Percentiles rank a stretch among this genome's conserved stretches.
Conservation (phyloP, 1,140 invertebrate species). For the Ganaspis sp. region DNA sequence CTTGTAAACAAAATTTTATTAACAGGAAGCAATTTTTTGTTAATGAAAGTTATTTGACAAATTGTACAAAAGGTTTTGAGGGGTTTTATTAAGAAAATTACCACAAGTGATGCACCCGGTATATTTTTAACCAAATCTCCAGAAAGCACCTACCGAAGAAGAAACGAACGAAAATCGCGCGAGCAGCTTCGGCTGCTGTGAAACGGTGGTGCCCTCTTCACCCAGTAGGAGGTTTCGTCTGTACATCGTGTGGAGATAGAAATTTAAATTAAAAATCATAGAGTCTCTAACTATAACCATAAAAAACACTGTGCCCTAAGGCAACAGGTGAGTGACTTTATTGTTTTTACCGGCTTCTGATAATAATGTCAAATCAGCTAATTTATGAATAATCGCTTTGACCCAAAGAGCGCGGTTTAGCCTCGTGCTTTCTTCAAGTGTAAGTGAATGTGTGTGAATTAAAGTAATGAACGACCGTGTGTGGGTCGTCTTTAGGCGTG, state of each 20-base stretch:
- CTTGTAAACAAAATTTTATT: too few species aligned
- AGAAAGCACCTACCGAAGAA: background rate
- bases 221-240: slow-evolving; percentile 18
- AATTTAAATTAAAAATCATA: slow-evolving; percentile 4
- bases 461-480: background rate
- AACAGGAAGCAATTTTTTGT: too few species aligned
- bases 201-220: slow-evolving; percentile 10
- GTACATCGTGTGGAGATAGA: background rate
- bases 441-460: slow-evolving; percentile 7
- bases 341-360: background rate
- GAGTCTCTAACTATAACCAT: background rate
- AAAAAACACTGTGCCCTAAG: background rate
- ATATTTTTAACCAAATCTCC: slow-evolving; percentile 51
- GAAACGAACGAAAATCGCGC: background rate
- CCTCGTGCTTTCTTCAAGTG: slow-evolving; percentile 10
- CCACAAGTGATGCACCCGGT: slow-evolving; percentile 41
- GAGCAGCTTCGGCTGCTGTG: background rate
- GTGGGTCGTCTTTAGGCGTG: background rate
- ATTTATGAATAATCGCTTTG: background rate
- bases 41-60: too few species aligned
- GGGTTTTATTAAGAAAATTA: background rate
- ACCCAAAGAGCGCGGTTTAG: background rate
- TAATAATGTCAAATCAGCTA: background rate
- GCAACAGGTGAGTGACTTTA: background rate
- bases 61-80: background rate